Percentiles rank a stretch among this genome's conserved stretches.
Conservation (phyloP, 2,113 vertebrate genomes). For the Kryptolebias marmoratus region DNA sequence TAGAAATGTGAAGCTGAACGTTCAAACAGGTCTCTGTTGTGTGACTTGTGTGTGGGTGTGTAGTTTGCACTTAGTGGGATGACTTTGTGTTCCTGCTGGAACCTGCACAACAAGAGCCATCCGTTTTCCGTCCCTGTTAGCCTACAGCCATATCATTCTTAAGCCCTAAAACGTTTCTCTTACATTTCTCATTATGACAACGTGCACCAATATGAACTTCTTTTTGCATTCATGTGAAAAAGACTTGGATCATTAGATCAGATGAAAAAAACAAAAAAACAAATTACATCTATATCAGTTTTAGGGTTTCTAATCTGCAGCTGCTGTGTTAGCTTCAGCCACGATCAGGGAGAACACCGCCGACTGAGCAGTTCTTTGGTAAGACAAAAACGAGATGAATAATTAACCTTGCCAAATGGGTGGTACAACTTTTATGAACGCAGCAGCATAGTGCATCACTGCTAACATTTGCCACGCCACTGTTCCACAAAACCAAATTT, state of each 20-base stretch:
- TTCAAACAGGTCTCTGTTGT: slow-evolving; percentile 19
- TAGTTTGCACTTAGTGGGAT: slow-evolving; percentile 1
- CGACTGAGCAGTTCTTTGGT: slow-evolving; percentile 33
- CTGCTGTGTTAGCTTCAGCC: neutral
- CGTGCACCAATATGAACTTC: slow-evolving; percentile 2
- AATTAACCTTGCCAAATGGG: slow-evolving; percentile 75
- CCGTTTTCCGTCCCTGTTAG: neutral
- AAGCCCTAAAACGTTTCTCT: neutral
- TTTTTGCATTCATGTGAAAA: slow-evolving; percentile 6
- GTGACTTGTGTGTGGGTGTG: slow-evolving; percentile 9
- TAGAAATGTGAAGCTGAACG: slow-evolving; percentile 4
- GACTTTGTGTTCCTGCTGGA: slow-evolving; percentile 18
- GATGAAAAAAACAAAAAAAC: too few relatives aligned
- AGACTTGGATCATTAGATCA: neutral
- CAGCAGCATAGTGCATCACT: slow-evolving; percentile 57
- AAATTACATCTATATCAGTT: neutral
- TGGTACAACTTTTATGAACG: slow-evolving; percentile 78
- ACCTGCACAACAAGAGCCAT: slow-evolving; percentile 18
- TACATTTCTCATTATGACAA: neutral
- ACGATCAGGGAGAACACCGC: slow-evolving; percentile 40
- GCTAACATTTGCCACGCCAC: slow-evolving; percentile 62
- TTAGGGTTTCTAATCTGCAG: neutral
- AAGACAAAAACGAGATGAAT: slow-evolving; percentile 73
- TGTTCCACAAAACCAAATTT: slow-evolving; percentile 57
- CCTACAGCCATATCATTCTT: slow-evolving; percentile 9